These are phyloP conservation scores for Troglohyphantes excavatus DNA, from an alignment of 2,888 invertebrate genomes.

Conservation along the genomic window DNA sequence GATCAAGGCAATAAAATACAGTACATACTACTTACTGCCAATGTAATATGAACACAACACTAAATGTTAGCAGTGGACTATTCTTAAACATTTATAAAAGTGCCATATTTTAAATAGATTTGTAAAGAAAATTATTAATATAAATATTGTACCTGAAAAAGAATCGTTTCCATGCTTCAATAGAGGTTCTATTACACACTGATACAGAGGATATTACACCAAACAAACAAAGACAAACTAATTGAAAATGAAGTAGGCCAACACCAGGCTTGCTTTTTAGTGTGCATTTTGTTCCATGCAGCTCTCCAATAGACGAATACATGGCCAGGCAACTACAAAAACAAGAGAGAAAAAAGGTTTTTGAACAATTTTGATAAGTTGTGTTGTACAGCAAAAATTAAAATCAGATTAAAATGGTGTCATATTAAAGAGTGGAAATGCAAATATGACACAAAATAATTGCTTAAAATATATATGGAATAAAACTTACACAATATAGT, in stretches of 20 bases:
- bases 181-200: constrained; percentile 94
- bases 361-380: background rate
- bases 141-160: constrained; percentile 89
- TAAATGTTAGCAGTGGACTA: too few relatives aligned
- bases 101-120: too few relatives aligned
- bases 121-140: too few relatives aligned
- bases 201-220: constrained; percentile 95
- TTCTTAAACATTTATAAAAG: too few relatives aligned
- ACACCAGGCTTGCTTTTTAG: constrained; percentile 89
- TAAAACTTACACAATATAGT: constrained; percentile 90
- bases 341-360: background rate
- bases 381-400: too few relatives aligned
- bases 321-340: constrained; percentile 50
- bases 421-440: too few relatives aligned
- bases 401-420: too few relatives aligned
- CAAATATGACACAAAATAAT: background rate
- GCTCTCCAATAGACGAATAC: constrained; percentile 10
- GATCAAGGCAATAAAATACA: too few relatives aligned
- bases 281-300: constrained; percentile 16
- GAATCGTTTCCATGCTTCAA: constrained; percentile 93
- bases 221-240: constrained; percentile 91
- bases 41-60: too few relatives aligned
- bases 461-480: background rate
- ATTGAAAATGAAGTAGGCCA: constrained; percentile 90
- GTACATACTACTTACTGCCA: too few relatives aligned